Conservation (phyloP, 2,888 invertebrate genomes). For the Panorpa germanica region DNA sequence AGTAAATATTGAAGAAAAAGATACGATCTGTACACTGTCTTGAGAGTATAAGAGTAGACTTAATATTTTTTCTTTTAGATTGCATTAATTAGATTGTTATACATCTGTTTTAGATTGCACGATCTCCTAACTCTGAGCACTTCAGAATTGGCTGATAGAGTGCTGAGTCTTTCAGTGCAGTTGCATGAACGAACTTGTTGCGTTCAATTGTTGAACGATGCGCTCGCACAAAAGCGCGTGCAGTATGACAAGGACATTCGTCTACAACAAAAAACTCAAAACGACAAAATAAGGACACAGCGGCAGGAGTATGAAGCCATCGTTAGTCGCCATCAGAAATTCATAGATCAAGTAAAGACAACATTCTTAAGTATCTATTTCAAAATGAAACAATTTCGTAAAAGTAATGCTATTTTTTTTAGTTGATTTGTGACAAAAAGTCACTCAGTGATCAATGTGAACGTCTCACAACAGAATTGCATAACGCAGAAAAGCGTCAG, state of each 20-base stretch:
- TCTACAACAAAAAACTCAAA: too few relatives aligned
- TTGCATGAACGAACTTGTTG: conserved; percentile 39
- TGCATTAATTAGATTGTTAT: too few relatives aligned
- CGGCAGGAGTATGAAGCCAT: conserved; percentile 55
- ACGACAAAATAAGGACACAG: conserved; percentile 35
- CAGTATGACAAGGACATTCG: too few relatives aligned
- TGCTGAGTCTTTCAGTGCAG: conserved; percentile 38
- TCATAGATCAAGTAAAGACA: conserved; percentile 48
- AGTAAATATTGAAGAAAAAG: conserved; percentile 19
- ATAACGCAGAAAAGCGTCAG: conserved; percentile 44
- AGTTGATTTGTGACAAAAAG: conserved; percentile 63
- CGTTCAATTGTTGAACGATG: conserved; percentile 35
- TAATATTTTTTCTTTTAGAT: too few relatives aligned
- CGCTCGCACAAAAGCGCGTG: conserved; percentile 34
- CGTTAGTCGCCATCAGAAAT: conserved; percentile 60
- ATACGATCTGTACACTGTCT: too few relatives aligned
- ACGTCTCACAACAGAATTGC: conserved; percentile 40
- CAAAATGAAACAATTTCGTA: conserved; percentile 1
- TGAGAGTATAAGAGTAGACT: too few relatives aligned
- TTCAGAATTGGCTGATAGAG: conserved; percentile 38
- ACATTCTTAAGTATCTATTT: conserved; percentile 7
- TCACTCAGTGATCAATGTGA: conserved; percentile 56
- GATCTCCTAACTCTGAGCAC: conserved; percentile 31
- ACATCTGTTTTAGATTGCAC: too few relatives aligned
- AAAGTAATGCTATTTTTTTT: conserved; percentile 11